Conservation (phyloP, 2,888 invertebrate genomes). For the Junonia oenone region DNA sequence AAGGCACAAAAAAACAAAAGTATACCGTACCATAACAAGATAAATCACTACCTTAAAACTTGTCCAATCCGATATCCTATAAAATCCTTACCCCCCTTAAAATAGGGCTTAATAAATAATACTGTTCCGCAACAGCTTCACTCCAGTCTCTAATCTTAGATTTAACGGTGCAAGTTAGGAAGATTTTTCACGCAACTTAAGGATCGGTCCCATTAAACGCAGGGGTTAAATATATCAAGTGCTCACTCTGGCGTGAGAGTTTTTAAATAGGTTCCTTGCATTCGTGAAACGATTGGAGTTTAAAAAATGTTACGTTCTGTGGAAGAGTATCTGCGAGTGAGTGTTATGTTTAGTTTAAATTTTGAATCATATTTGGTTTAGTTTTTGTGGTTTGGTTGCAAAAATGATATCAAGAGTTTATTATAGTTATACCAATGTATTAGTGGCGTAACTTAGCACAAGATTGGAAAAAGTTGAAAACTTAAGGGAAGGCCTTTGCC, state of each 20-base stretch:
- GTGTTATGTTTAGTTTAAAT: background rate
- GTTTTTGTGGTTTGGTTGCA: too few species aligned
- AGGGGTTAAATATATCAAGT: conserved; percentile 30
- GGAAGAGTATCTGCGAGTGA: background rate
- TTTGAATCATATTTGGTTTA: too few species aligned
- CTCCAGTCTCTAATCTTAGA: conserved; percentile 26
- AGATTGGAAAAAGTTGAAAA: too few species aligned
- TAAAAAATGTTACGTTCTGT: background rate
- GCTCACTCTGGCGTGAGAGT: conserved; percentile 11
- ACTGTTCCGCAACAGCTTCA: conserved; percentile 18
- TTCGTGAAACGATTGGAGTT: background rate
- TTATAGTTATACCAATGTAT: too few species aligned
- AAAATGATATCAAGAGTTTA: too few species aligned
- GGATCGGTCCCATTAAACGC: conserved; percentile 35
- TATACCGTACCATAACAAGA: too few species aligned
- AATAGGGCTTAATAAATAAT: conserved; percentile 19
- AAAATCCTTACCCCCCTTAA: conserved; percentile 4
- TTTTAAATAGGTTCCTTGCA: conserved; percentile 15
- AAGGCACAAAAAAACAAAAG: too few species aligned
- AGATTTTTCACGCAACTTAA: conserved; percentile 35
- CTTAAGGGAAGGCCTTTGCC: too few species aligned
- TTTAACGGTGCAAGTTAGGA: conserved; percentile 31
- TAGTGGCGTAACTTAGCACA: too few species aligned
- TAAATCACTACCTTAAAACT: background rate
- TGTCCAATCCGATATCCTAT: background rate